These are phyloP conservation scores for Bucorvus abyssinicus DNA, from an alignment of 2,797 vertebrate species.

Conservation along the genomic window DNA sequence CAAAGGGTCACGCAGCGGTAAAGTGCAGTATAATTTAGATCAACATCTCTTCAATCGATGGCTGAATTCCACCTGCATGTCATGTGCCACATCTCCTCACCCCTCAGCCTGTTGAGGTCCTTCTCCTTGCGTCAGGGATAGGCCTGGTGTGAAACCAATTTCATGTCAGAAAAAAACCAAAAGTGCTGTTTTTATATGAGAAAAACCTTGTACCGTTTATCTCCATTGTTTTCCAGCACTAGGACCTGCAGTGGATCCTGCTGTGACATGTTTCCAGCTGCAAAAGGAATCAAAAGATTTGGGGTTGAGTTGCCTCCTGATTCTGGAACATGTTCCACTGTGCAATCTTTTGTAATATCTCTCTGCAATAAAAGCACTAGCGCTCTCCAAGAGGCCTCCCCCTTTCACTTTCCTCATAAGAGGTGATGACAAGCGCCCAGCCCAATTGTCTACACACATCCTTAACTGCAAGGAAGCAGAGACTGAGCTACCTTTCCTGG, in stretches of 20 bases:
- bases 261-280: slow-evolving; percentile 71
- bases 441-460: slow-evolving; percentile 58
- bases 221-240: slow-evolving; percentile 51
- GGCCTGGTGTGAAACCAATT: slow-evolving; percentile 10
- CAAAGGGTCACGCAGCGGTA: not conserved
- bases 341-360: slow-evolving; percentile 66
- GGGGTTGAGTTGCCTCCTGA: slow-evolving; percentile 57
- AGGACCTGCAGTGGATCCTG: slow-evolving; percentile 56
- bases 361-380: slow-evolving; percentile 59
- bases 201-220: slow-evolving; percentile 31
- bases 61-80: not conserved
- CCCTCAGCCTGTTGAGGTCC: not conserved
- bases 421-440: slow-evolving; percentile 60
- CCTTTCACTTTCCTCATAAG: slow-evolving; percentile 59
- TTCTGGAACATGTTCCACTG: slow-evolving; percentile 66
- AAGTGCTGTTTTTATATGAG: not conserved
- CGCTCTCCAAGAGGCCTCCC: slow-evolving; percentile 57
- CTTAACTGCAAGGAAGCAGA: slow-evolving; percentile 7
- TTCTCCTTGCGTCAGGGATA: not conserved
- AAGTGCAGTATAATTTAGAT: slow-evolving; percentile 15
- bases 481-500: slow-evolving; percentile 37
- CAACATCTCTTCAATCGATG: not conserved
- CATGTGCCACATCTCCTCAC: not conserved
- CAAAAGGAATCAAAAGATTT: slow-evolving; percentile 71
- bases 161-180: not conserved